Conservation (phyloP, 2,888 invertebrate genomes). For the Hydriomena furcata region DNA sequence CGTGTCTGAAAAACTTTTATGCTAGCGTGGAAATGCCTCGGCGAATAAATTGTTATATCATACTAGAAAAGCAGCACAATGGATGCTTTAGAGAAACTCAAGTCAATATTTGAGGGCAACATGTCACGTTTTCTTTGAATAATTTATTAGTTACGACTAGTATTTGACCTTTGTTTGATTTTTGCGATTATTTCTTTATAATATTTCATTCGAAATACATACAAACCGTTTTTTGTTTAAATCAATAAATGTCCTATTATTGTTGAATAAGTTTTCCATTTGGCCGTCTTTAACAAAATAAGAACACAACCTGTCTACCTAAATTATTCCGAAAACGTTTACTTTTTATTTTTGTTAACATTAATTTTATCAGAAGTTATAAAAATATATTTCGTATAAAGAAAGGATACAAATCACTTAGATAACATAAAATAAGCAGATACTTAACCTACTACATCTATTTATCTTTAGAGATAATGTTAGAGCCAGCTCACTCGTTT, state of each 20-base stretch:
- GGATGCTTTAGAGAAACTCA: constrained; percentile 22
- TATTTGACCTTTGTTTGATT: background rate
- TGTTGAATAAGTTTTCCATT: too few species aligned
- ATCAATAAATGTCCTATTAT: too few species aligned
- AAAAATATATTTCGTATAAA: background rate
- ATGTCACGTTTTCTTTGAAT: constrained; percentile 19
- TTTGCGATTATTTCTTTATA: too few species aligned
- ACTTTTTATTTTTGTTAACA: too few species aligned
- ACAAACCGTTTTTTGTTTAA: too few species aligned
- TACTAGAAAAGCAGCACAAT: constrained; percentile 20
- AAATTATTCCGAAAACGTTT: too few species aligned
- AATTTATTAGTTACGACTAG: constrained; percentile 9
- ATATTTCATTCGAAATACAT: too few species aligned
- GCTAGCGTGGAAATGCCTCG: constrained; percentile 21
- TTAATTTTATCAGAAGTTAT: too few species aligned
- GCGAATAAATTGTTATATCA: constrained; percentile 28
- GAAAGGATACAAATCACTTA: constrained; percentile 50
- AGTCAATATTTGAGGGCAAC: constrained; percentile 24
- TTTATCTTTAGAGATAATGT: constrained; percentile 30
- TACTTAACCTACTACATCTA: constrained; percentile 38
- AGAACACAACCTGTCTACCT: too few species aligned
- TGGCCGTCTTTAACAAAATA: too few species aligned
- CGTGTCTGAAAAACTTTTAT: constrained; percentile 24
- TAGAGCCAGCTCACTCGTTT: constrained; percentile 47
- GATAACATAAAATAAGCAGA: constrained; percentile 50